Conservation (phyloP, 2,888 invertebrate species). For the Augiades crinisus region DNA sequence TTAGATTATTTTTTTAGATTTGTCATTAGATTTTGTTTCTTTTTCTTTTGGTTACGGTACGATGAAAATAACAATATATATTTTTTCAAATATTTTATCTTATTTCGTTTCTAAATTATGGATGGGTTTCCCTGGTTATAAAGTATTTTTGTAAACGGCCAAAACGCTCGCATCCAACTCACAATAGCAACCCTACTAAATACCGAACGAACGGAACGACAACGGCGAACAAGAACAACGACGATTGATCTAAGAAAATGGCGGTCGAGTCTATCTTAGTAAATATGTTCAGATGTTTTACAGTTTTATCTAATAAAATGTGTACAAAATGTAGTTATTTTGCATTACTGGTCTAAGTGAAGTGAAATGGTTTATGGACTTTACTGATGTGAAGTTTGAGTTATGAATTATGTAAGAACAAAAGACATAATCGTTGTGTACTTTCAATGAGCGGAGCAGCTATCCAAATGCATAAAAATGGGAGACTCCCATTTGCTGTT, state of each 20-base stretch:
- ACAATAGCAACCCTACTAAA: no score
- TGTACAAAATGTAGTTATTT: conserved; percentile 54
- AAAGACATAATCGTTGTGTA: conserved; percentile 46
- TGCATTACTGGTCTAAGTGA: conserved; percentile 48
- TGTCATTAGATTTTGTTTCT: no score
- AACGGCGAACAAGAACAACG: no score
- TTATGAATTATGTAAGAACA: conserved; percentile 68
- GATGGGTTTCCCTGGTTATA: no score
- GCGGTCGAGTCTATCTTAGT: conserved; percentile 58
- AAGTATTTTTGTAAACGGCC: no score
- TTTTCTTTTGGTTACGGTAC: no score
- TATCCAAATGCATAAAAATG: conserved; percentile 75
- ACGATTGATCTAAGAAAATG: conserved; percentile 55
- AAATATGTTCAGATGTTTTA: conserved; percentile 60
- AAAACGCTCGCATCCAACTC: no score
- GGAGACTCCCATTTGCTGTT: conserved; percentile 72
- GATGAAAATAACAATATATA: no score
- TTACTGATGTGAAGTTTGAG: conserved; percentile 40
- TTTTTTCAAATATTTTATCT: no score
- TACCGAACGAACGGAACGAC: no score
- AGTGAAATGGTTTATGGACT: conserved; percentile 43
- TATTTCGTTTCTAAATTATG: no score
- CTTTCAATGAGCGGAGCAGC: conserved; percentile 56
- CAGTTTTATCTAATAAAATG: conserved; percentile 38
- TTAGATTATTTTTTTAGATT: no score